Evolutionary conservation across 2,888 invertebrate species (phyloP).

Genomic region (Drosophila anomelani): DNA sequence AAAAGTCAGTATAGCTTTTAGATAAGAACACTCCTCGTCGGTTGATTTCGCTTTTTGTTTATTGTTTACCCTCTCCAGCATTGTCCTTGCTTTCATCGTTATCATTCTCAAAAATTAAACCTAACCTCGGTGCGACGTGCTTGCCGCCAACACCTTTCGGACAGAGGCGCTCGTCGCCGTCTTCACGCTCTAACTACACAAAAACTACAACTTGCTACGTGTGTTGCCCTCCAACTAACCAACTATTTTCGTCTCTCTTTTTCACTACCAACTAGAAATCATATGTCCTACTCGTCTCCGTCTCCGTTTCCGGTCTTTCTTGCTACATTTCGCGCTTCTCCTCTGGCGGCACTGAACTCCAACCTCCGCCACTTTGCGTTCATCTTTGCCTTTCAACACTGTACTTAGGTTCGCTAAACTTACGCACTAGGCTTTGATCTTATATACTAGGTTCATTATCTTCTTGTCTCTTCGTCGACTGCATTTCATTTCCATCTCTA

Average conservation of each 20-base stretch:
- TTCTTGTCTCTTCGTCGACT: conserved; percentile 19
- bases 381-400: conserved; percentile 49
- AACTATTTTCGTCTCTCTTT: conserved; percentile 39
- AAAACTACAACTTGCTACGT: conserved; percentile 61
- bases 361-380: conserved; percentile 22
- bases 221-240: conserved; percentile 46
- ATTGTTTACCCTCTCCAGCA: conserved; percentile 33
- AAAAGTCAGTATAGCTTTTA: conserved; percentile 46
- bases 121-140: conserved; percentile 51
- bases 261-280: conserved; percentile 65
- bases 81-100: conserved; percentile 20
- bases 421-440: conserved; percentile 72
- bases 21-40: conserved; percentile 41
- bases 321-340: conserved; percentile 25
- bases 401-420: conserved; percentile 66
- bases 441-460: conserved; percentile 54
- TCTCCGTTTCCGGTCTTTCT: conserved; percentile 18
- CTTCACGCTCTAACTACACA: conserved; percentile 64
- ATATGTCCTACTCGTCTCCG: conserved; percentile 58
- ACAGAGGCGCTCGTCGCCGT: conserved; percentile 6
- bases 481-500: conserved; percentile 37
- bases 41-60: conserved; percentile 28
- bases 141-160: conserved; percentile 49
- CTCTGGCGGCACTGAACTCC: conserved; percentile 11
- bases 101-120: conserved; percentile 48